These are phyloP conservation scores for Pemphigus obesinymphae DNA, from an alignment of 1,140 invertebrate genomes.

Conservation along the genomic window DNA sequence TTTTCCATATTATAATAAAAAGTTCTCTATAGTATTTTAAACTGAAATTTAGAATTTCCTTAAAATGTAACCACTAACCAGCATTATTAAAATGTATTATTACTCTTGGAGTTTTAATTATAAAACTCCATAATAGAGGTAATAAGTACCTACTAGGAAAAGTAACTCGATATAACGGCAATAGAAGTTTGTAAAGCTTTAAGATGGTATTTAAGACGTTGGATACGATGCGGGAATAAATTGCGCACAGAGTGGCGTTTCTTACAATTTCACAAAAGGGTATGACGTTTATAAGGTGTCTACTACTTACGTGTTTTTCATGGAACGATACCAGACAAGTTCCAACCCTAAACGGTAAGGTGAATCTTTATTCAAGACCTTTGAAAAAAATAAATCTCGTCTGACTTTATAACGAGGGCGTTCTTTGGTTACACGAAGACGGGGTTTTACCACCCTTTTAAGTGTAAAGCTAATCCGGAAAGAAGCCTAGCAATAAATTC, in stretches of 20 bases:
- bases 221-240: background rate
- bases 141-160: background rate
- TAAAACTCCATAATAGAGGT: too few species aligned
- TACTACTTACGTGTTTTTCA: background rate
- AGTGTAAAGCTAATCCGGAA: slow-evolving; percentile 15
- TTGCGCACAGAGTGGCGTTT: background rate
- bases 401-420: background rate
- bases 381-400: slow-evolving; percentile 26
- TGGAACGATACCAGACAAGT: background rate
- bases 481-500: slow-evolving; percentile 24
- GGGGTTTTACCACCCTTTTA: background rate
- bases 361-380: background rate
- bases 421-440: slow-evolving; percentile 5
- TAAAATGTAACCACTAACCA: too few species aligned
- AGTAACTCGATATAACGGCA: background rate
- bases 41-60: too few species aligned
- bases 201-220: background rate
- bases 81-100: too few species aligned
- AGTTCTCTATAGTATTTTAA: too few species aligned
- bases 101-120: too few species aligned
- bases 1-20: too few species aligned
- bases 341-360: background rate
- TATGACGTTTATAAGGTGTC: background rate
- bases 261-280: background rate
- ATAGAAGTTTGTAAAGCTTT: background rate